phyloP scores from a whole-genome alignment of 2,113 vertebrate genomes.

The Ciconia stormi region DNA sequence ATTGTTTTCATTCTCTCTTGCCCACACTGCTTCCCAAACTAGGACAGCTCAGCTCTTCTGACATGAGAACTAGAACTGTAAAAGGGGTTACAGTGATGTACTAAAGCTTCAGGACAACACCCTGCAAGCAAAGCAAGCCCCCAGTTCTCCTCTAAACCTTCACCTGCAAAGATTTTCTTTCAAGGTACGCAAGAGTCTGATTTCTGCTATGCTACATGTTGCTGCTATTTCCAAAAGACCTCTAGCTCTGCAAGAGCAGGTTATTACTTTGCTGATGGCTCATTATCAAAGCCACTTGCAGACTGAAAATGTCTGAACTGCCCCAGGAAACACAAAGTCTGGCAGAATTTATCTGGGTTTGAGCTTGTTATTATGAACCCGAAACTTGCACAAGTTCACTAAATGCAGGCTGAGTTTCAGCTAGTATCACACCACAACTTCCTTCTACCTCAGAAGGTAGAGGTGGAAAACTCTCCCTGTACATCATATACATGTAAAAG shows the following conservation, averaged over 20 bases:
- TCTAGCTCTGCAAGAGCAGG: not conserved
- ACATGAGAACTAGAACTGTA: not conserved
- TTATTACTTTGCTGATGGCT: not conserved
- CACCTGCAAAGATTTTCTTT: not conserved
- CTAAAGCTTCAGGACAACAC: not conserved
- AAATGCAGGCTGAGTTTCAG: not conserved
- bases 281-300: not conserved
- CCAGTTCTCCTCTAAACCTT: not conserved
- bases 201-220: not conserved
- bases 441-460: not conserved
- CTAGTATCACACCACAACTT: not conserved
- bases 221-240: not conserved
- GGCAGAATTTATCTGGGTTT: not conserved
- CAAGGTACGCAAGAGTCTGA: not conserved
- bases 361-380: not conserved
- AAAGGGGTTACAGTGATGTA: not conserved
- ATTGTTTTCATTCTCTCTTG: not conserved
- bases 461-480: not conserved
- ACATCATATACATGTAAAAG: not conserved
- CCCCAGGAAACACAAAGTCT: not conserved
- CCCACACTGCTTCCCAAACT: not conserved
- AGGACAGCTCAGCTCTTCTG: not conserved
- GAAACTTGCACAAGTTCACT: not conserved
- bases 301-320: not conserved
- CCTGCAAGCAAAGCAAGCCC: not conserved